Evolutionary conservation across 2,888 invertebrate species (phyloP), one percentile per base, ranked within the genome.

Genomic region (Pemphredon lugubris): DNA sequence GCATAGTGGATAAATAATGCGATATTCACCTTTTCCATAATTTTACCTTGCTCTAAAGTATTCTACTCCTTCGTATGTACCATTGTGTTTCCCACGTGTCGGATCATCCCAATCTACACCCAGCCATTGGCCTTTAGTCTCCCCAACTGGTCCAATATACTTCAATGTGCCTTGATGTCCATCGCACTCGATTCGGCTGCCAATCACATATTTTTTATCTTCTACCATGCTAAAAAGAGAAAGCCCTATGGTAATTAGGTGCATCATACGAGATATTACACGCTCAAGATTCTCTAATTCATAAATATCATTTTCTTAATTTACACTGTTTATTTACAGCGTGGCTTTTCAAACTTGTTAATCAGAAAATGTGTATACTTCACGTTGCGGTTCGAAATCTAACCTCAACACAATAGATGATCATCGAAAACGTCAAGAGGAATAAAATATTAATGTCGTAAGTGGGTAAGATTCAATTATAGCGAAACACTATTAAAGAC

Each of bases 51-150:
- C 92, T 86, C 93, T 91, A 89, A 98, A 99, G 90, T 98, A 98
- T 76, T 93, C 92, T 47, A 93, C 91, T 47, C 94, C 96, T 74
- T 96, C 94, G 40, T 97, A 93, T 42, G 92, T 92, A 0, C 99
- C 99, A 91, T 97, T 94, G 87, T 99, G 98, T 89, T 97, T 98
- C 1, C 99, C 99, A 83, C 98, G 92, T 5, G 91, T 90, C 2
- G 93, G 92, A 83, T 97, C 94, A 89, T 99, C 98, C 98, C 98
- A 99, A 88, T 99, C 98, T n/a, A 99, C 93, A 0, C 99, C 99
- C 60, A 97, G 91, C 98, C 98, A 98, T 69, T 84, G 78, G 63
- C 90, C 90, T 65, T 86, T 87, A 3, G 88, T 89, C 13, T 86
- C 81, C 2, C 90, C 90, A 11, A 93, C 91, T 34, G 87, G 82